Evolutionary conservation across 2,797 vertebrate species (phyloP).

Genomic region (Notoglanidium macrostoma): DNA sequence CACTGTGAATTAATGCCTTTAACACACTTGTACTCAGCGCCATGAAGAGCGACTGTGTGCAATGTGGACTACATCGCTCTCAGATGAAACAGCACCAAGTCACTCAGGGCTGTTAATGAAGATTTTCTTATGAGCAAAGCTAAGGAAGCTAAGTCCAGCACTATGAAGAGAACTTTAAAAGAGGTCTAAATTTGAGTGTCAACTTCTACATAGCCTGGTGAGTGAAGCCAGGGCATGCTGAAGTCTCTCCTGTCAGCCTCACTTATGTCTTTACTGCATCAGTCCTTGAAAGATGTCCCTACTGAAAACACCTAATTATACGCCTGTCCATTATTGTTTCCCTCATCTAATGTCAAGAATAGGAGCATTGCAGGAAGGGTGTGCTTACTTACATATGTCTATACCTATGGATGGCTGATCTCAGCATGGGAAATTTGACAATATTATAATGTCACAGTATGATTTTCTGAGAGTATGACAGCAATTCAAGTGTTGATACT

Average conservation of each 20-base stretch:
- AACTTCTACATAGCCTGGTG: conserved; percentile 7
- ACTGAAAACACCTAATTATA: conserved; percentile 57
- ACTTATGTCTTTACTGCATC: conserved; percentile 43
- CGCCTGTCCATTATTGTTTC: conserved; percentile 57
- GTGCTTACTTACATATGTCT: not conserved
- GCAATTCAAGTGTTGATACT: not conserved
- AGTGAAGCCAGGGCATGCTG: conserved; percentile 24
- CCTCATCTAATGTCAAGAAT: conserved; percentile 52
- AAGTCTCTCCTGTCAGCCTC: conserved; percentile 40
- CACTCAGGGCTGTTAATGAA: conserved; percentile 4
- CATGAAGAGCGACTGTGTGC: conserved; percentile 15
- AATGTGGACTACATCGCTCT: not conserved
- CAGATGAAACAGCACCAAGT: conserved; percentile 8
- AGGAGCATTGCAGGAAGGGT: conserved; percentile 17
- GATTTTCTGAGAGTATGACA: not conserved
- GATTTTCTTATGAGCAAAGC: conserved; percentile 15
- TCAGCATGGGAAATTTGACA: not conserved
- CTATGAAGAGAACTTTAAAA: conserved; percentile 5
- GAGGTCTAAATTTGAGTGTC: conserved; percentile 17
- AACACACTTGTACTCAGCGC: conserved; percentile 56
- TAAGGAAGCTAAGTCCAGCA: not conserved
- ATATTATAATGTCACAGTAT: not conserved
- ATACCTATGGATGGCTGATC: not conserved
- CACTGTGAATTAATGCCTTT: conserved; percentile 63
- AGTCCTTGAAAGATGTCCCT: conserved; percentile 48